Base-by-base conservation (phyloP, 2,113 vertebrate species). In the Cyanoramphus novaezelandiae region DNA sequence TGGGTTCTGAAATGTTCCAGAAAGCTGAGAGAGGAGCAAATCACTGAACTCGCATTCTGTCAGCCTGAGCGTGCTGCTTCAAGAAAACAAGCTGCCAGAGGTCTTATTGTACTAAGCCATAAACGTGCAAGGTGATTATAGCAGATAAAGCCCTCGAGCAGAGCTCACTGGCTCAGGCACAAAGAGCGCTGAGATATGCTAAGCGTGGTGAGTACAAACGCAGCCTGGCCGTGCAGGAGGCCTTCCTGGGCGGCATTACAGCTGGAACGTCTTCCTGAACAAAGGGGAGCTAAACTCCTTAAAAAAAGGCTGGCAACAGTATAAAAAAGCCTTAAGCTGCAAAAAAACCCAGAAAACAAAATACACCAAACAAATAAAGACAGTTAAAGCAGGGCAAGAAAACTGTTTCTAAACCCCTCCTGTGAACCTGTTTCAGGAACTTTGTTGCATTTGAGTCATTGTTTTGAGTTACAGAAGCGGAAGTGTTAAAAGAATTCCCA, bases 101-200 rank as follows among this genome's bases (percentile, higher is more conserved):
- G 35, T 60, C 78, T 90, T 68, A 50, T 72, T 86, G 62, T 52
- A 29, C 57, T 43, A 7, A 63, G 43, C 68, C 17, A 17, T 39
- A 69, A 82, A 86, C 43, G 53, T 55, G 82, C 79, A 65, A 88
- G 84, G 76, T 86, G 76, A 88, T 92, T 89, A 74, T 5, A 31
- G 49, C 39, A 79, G 88, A 82, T 93, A 91, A 49, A 89, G 49
- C 13, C 46, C 47, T 11, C 0, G 4, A 72, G 11, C 13, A 11
- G 65, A 80, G 69, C 47, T 81, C 9, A 8, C 0, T 2, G 50
- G 39, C 37, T 44, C 8, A 11, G 44, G 59, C 86, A 59, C 50
- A 35, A 55, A 43, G 63, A 53, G 8, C 0, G 0, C 19, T 3
- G 41, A 59, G 55, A 33, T 46, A 24, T 6, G 46, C 50, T 46